Evolutionary conservation across 2,888 invertebrate species (phyloP), one percentile per base, ranked within the genome.

Genomic region (Plagiodera versicolora): DNA sequence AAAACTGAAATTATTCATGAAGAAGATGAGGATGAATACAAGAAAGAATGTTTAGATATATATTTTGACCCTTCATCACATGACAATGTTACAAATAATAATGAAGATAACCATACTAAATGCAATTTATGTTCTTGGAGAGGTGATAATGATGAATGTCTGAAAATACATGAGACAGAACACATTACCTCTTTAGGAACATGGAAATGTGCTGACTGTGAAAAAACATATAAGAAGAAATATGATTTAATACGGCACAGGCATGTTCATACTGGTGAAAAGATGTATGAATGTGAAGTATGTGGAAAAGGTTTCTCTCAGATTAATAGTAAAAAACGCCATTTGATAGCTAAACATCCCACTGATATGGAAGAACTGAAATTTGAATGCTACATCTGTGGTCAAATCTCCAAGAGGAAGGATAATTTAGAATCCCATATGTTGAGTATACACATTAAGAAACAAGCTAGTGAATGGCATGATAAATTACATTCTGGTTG

Each of bases 241-340:
- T 20, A 54, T 45, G 54, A 54, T 19, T 45, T 54, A 19, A n/a
- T 44, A 8, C 11, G 54, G 19, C 54, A 54, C 54, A 39, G 35
- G 1, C 14, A 44, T 4, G 17, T 45, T 4, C 61, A 61, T 16
- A 57, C 61, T n/a, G 61, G 57, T 19, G 18, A 50, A 39, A 56
- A 49, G 49, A 70, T 68, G 44, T 68, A 69, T 3, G 58, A 61
- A 57, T 74, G 74, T 57, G 68, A 65, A 20, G 57, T 72, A 19
- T 74, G 74, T 54, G 68, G 69, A 50, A 71, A 72, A 58, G 63
- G 60, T 0, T 74, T 73, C 60, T 63, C 70, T 46, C 72, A 73
- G 55, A 67, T 67, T 8, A 64, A 66, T 48, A 71, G 72, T 56
- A 63, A 72, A 50, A 66, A 67, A 2, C 66, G 70, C 8, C 74